Evolutionary conservation across 2,797 vertebrate genomes (phyloP).

Genomic region (Okamejei kenojei): DNA sequence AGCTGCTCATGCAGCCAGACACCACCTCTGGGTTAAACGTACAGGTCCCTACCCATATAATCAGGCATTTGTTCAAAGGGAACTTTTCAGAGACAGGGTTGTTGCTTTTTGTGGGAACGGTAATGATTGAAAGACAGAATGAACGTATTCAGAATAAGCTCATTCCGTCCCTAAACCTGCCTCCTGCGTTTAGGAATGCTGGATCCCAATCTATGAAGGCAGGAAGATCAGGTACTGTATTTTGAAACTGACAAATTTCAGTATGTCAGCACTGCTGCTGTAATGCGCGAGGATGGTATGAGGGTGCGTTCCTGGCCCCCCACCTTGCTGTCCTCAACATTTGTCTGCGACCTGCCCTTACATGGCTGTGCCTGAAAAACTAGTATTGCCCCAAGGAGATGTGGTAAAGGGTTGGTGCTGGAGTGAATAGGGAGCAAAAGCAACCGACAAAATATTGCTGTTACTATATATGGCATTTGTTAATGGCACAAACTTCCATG

Average conservation of each 20-base stretch:
- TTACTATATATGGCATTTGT: background rate
- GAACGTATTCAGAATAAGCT: background rate
- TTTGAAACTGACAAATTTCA: background rate
- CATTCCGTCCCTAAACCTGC: background rate
- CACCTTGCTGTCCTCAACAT: background rate
- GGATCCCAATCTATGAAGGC: background rate
- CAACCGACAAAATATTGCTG: background rate
- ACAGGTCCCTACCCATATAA: background rate
- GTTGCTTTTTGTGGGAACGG: background rate
- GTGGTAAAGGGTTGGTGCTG: background rate
- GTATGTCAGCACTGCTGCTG: background rate
- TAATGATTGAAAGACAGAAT: background rate
- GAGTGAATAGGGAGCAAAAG: background rate
- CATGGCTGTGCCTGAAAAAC: background rate
- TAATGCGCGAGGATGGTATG: background rate
- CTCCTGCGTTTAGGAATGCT: background rate
- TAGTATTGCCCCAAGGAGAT: background rate
- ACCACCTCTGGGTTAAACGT: background rate
- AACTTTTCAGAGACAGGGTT: background rate
- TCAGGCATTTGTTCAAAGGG: background rate
- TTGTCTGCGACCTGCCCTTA: background rate
- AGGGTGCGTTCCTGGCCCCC: background rate
- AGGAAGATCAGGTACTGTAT: background rate
- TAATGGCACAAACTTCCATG: background rate
- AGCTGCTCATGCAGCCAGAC: background rate